Evolutionary conservation across 2,888 invertebrate genomes (phyloP), one percentile per base, ranked within the genome.

Genomic region (Brachyopa scutellaris): DNA sequence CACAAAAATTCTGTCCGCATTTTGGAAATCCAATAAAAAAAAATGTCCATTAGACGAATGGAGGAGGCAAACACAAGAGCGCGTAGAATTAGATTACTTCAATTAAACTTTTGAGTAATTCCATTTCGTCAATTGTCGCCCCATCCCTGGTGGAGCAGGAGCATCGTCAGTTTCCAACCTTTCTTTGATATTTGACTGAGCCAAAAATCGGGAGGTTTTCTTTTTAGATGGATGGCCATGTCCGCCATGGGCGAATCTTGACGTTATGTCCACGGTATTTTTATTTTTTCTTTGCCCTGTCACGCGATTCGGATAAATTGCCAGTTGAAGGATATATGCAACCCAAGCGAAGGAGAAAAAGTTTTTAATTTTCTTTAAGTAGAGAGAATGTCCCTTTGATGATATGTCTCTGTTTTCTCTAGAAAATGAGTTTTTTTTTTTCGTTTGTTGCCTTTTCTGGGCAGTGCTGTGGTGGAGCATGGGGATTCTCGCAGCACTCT

Each of bases 81-180:
- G 55, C 31, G 51, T 23, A 26, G 61, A 74, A 67, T 67, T 57
- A 49, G 62, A 69, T 80, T 69, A 76, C 69, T 80, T 80, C 69
- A 80, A 80, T 76, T 80, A 76, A 80, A 76, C 76, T 80, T 76
- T 80, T 53, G 64, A 74, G 69, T 76, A 33, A 76, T 76, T 70
- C 69, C 59, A 80, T 80, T 80, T 64, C 62, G 74, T 74, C 80
- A 76, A 76, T 80, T 76, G 67, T 51, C 62, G 38, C 57, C 62
- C 2, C 36, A 33, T 42, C 49, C 36, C n/a, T 4, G 8, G 17
- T n/a, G 11, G 15, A 4, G 11, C 17, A 19, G 9, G n/a, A n/a
- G n/a, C n/a, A n/a, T n/a, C n/a, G n/a, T n/a, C 38, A 11, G 13
- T 8, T 42, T 26, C 8, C 49, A 66, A 66, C 42, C 21, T 47